Evolutionary conservation across 1,140 invertebrate species (phyloP), one percentile per base, ranked within the genome.

Genomic region (Mercenaria mercenaria): DNA sequence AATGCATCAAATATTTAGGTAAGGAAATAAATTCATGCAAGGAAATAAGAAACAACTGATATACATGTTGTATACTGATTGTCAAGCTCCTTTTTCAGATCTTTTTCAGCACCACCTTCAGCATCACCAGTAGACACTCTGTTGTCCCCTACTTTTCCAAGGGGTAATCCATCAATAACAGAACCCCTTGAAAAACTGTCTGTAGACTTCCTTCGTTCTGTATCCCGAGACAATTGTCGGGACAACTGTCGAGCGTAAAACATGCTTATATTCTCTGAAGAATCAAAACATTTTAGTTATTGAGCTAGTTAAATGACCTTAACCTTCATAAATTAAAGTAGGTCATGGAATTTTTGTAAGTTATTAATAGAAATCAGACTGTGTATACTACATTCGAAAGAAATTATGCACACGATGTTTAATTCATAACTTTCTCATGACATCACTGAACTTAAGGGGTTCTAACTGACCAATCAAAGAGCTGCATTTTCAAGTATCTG

Each of bases 51-150:
- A n/a, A n/a, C n/a, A n/a, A n/a, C n/a, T n/a, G n/a, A n/a, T n/a
- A 29, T 85, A 85, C 83, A 37, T 50, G 50, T 72, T 34, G 43
- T 0, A 34, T 85, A 85, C n/a, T 85, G 83, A 26, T 76, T 72
- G 37, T 85, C 83, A 26, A 85, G 83, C 26, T 85, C 83, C 61
- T 76, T 85, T 37, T 85, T 85, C 2, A 85, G 67, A 85, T 85
- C 83, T 39, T 85, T 85, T 29, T 85, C 83, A 18, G 69, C 64
- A 2, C 23, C 34, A 59, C 39, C 34, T 29, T 56, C 67, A 50
- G 26, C 26, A 4, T 72, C 50, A 0, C 32, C 47, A 2, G 26
- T 26, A 15, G 26, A 34, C 0, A 59, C 39, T 26, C 83, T 69
- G 64, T 85, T 85, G 47, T 79, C 76, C n/a, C 32, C 47, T 26